Conservation (phyloP, 1,140 invertebrate genomes). For the Saccostrea echinata region DNA sequence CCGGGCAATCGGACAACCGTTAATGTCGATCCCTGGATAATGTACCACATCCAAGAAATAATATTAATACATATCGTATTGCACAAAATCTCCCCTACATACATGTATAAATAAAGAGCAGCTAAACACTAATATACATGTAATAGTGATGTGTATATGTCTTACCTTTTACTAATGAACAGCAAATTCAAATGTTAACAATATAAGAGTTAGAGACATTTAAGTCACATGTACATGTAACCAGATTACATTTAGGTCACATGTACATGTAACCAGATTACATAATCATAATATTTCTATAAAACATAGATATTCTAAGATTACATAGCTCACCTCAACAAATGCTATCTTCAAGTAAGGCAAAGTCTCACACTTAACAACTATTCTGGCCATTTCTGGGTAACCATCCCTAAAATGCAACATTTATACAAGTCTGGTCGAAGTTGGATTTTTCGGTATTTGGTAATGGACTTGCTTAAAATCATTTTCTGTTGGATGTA, state of each 20-base stretch:
- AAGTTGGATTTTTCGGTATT: no score
- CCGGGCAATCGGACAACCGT: no score
- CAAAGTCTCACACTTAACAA: no score
- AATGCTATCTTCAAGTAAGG: no score
- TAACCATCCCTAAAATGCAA: no score
- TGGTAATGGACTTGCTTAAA: no score
- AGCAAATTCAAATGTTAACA: constrained; percentile 5
- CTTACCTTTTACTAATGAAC: constrained; percentile 27
- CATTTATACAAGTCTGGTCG: no score
- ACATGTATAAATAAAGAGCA: neutral
- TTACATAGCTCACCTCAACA: no score
- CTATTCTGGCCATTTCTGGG: no score
- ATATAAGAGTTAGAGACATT: neutral
- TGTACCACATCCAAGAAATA: no score
- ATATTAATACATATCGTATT: neutral
- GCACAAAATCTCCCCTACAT: neutral
- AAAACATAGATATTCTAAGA: neutral
- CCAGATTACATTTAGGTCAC: neutral
- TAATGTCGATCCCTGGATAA: no score
- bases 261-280: neutral
- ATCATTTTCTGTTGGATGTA: no score
- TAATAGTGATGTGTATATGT: neutral
- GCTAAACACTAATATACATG: neutral
- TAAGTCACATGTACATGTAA: constrained; percentile 1
- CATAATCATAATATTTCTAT: neutral